Base-by-base conservation (phyloP, 2,888 invertebrate genomes). In the Seira musarum region DNA sequence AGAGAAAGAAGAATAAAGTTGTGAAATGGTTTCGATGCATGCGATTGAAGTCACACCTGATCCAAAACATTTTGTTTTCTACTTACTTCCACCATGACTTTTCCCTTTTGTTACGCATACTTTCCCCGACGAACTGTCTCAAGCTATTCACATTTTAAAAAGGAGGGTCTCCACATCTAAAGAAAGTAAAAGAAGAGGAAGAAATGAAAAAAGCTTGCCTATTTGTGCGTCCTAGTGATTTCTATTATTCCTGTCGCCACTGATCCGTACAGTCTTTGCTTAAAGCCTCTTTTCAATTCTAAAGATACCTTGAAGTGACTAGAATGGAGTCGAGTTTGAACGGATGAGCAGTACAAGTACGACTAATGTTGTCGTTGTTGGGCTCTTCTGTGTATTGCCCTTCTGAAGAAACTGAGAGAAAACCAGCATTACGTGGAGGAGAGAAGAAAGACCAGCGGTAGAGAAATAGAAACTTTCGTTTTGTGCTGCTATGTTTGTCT, bases 1-100 rank as follows among this genome's bases (percentile, higher is more conserved):
- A 60, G 25, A 30, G 24, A 19, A 19, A 13, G 2, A 72, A 49
- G n/a, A 10, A 2, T 1, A 72, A 49, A 49, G 6, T 49, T 72
- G 70, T 66, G 65, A 65, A 80, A 80, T 74, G 80, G 69, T 74
- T 69, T 46, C 69, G 25, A 74, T 70, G 70, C 74, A 73, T 80
- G 80, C 74, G 66, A 80, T 74, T 69, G 74, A 74, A 80, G 80
- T 80, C 80, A 80, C 80, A 80, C 80, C 80, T 80, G 74, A 80
- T 80, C 80, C 80, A 67, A 72, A 72, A 65, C 72, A 49, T 78
- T 78, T 61, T 53, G 24, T 24, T 73, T n/a, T n/a, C n/a, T n/a
- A n/a, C n/a, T n/a, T n/a, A n/a, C n/a, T n/a, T n/a, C n/a, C n/a
- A 73, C 65, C 80, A 64, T 73, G 79, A 53, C 60, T 30, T 8